These are phyloP conservation scores for Leptinotarsa juncta DNA, from an alignment of 2,888 invertebrate genomes.

Conservation along the genomic window DNA sequence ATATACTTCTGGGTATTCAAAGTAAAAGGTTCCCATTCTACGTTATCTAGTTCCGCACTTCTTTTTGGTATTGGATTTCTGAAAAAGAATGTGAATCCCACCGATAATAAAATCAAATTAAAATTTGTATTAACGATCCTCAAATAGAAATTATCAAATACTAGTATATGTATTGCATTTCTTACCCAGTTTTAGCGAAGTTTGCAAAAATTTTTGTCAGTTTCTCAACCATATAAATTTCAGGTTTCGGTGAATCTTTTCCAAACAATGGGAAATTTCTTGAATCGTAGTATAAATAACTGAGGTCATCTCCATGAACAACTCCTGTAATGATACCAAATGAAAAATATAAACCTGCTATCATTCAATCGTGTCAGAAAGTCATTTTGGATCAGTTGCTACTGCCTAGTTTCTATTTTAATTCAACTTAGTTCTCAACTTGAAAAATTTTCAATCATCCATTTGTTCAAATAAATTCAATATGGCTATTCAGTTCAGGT, in stretches of 20 bases:
- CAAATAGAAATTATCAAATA: background rate
- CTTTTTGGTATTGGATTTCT: constrained; percentile 66
- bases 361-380: too few species aligned
- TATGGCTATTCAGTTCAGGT: too few species aligned
- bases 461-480: too few species aligned
- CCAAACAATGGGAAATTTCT: background rate
- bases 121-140: too few species aligned
- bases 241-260: background rate
- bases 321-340: background rate
- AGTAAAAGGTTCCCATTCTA: constrained; percentile 63
- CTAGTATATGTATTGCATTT: background rate
- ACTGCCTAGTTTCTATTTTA: too few species aligned
- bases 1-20: constrained; percentile 62
- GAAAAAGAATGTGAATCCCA: constrained; percentile 34
- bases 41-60: constrained; percentile 51
- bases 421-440: too few species aligned
- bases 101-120: too few species aligned
- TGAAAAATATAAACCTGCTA: background rate
- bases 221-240: background rate
- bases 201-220: background rate
- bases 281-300: background rate
- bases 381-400: too few species aligned
- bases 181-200: background rate
- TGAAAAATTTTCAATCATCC: too few species aligned
- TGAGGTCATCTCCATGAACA: background rate